A percentile compares a stretch with the other conserved stretches of the same genome.
phyloP scores from a whole-genome alignment of 2,888 invertebrate species.

The Microctonus brassicae region DNA sequence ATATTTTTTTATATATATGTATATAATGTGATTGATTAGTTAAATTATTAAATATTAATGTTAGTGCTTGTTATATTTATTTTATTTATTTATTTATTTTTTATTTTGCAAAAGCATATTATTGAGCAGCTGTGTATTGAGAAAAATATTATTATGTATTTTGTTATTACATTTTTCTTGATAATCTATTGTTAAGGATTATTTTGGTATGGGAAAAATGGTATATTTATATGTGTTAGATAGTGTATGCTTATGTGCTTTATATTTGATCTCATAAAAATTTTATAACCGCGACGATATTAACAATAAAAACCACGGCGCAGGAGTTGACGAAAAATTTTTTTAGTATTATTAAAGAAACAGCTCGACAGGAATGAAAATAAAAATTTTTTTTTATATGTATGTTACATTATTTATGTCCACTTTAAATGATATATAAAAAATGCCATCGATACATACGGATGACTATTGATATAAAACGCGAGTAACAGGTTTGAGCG shows the following conservation, averaged over 20 bases:
- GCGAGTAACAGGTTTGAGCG: conserved; percentile 46
- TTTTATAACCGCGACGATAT: background rate
- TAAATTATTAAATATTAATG: conserved; percentile 9
- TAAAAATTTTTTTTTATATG: too few relatives aligned
- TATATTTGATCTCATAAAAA: background rate
- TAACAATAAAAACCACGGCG: background rate
- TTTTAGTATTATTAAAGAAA: too few relatives aligned
- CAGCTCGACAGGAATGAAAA: too few relatives aligned
- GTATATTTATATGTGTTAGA: background rate
- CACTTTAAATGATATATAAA: too few relatives aligned
- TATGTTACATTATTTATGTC: too few relatives aligned
- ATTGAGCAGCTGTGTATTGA: background rate
- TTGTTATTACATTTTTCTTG: background rate
- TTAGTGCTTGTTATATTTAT: background rate
- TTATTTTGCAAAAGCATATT: background rate
- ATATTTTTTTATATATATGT: background rate
- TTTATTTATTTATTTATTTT: too few relatives aligned
- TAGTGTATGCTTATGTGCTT: background rate
- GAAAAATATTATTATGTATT: background rate
- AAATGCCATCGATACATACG: background rate
- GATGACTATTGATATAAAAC: conserved; percentile 6
- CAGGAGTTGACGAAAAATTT: too few relatives aligned
- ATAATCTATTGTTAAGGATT: background rate
- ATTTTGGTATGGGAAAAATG: background rate
- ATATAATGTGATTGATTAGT: conserved; percentile 15